A percentile compares a stretch with the other conserved stretches of the same genome.
Conservation (phyloP, 2,888 invertebrate species). For the Eilema caniola region DNA sequence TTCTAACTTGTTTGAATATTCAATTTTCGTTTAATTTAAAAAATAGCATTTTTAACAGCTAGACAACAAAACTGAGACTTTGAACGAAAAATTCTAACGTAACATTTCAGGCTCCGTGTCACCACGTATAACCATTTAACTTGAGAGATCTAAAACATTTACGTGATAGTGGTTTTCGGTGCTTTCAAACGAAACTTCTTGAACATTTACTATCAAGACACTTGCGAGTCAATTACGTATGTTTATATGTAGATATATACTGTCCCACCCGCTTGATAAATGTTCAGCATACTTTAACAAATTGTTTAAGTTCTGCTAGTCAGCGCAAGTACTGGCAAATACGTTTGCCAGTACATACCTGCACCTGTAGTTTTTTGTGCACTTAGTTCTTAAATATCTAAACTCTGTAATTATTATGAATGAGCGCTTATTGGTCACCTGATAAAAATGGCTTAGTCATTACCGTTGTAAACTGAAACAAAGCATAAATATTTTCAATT, state of each 20-base stretch:
- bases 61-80: not conserved
- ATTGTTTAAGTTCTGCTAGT: conserved; percentile 1
- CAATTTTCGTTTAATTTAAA: too few species aligned
- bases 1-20: too few species aligned
- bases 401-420: too few species aligned
- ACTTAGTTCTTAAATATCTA: too few species aligned
- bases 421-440: not conserved
- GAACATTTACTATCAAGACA: conserved; percentile 34
- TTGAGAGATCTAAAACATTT: conserved; percentile 41
- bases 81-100: not conserved
- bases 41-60: too few species aligned
- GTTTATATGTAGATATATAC: not conserved
- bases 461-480: not conserved
- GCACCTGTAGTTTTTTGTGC: not conserved
- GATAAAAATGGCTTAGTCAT: not conserved
- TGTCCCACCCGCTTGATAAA: conserved; percentile 4
- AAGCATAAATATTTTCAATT: not conserved
- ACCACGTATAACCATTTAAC: conserved; percentile 39
- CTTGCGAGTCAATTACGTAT: conserved; percentile 27
- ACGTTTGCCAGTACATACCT: too few species aligned
- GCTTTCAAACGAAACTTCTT: conserved; percentile 28
- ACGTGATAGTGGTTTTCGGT: conserved; percentile 33
- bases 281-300: not conserved
- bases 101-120: conserved; percentile 22
- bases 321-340: not conserved